Evolutionary conservation across 2,113 vertebrate genomes (phyloP), one percentile per base, ranked within the genome.

Genomic region (Leptobrachium leishanense): DNA sequence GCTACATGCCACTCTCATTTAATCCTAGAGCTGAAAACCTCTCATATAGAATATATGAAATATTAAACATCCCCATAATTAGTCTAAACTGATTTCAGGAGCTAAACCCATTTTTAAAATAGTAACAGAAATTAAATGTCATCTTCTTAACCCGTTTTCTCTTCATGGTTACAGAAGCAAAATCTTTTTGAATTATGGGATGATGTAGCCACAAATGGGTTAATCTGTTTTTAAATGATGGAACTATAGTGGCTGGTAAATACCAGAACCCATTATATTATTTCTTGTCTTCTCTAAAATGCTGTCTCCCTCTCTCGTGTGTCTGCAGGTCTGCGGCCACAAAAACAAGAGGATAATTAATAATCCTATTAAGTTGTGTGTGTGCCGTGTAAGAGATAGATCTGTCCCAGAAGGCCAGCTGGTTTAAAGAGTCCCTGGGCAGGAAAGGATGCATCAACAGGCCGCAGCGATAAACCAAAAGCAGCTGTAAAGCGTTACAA

Each of bases 281-380:
- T 59, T 46, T 44, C 42, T 64, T 41, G 73, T 77, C 63, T 15
- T 44, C 71, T 31, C 70, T 31, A 31, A 80, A 64, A 31, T n/a
- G 1, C 53, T 68, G 46, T 63, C 75, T 70, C 40, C 59, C 43
- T 74, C 64, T 74, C 53, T 53, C 74, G 63, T 68, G 71, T 74
- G 50, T 80, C 77, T 80, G 77, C 71, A 74, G 77, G 77, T 80
- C 77, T 80, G 77, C 64, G 71, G 77, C 55, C 77, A 80, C 70
- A 80, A 72, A 46, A 79, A 80, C 71, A 80, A 74, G 50, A 70
- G 72, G 71, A 74, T 59, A 80, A 80, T 80, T 74, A 80, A 80
- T 74, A 80, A 80, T 74, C 77, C 77, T 68, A 62, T 80, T 68
- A 72, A 63, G 77, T 74, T 53, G 59, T 74, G 53, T 80, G 71